Conservation (phyloP, 2,113 vertebrate species). For the Lophius piscatorius region DNA sequence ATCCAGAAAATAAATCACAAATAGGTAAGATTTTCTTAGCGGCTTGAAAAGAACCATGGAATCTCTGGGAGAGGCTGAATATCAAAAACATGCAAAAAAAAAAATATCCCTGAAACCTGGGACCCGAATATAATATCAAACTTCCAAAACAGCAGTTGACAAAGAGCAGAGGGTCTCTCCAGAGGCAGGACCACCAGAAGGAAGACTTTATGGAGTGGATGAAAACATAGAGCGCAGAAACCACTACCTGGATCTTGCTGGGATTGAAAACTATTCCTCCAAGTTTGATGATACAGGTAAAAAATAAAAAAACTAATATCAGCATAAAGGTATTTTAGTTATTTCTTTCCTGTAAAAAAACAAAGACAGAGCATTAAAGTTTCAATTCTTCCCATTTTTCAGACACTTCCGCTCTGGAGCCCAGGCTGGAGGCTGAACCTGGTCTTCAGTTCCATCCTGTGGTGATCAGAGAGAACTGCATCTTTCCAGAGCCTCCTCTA, state of each 20-base stretch:
- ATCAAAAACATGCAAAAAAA: too few species aligned
- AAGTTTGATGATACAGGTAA: constrained; percentile 87
- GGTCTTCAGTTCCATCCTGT: constrained; percentile 43
- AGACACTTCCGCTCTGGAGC: constrained; percentile 35
- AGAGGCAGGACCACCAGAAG: constrained; percentile 22
- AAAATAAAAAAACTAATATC: not conserved
- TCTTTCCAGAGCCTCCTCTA: constrained; percentile 13
- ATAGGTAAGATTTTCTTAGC: constrained; percentile 74
- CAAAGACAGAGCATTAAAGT: not conserved
- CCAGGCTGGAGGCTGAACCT: constrained; percentile 1
- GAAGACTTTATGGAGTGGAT: constrained; percentile 82
- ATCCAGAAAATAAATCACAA: constrained; percentile 46
- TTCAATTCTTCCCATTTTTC: not conserved
- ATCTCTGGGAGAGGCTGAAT: too few species aligned
- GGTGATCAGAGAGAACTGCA: constrained; percentile 33
- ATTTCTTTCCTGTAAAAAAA: not conserved
- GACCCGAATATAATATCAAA: not conserved
- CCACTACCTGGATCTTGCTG: constrained; percentile 94
- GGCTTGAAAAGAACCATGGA: not conserved
- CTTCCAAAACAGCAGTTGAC: constrained; percentile 13
- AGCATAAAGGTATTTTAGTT: not conserved
- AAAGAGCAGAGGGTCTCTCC: constrained; percentile 24
- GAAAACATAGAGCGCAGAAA: constrained; percentile 96
- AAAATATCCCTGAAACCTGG: too few species aligned
- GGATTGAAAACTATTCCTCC: constrained; percentile 92